A percentile compares a stretch with the other conserved stretches of the same genome.
Conservation (phyloP, 2,797 vertebrate species). For the Coluber constrictor region DNA sequence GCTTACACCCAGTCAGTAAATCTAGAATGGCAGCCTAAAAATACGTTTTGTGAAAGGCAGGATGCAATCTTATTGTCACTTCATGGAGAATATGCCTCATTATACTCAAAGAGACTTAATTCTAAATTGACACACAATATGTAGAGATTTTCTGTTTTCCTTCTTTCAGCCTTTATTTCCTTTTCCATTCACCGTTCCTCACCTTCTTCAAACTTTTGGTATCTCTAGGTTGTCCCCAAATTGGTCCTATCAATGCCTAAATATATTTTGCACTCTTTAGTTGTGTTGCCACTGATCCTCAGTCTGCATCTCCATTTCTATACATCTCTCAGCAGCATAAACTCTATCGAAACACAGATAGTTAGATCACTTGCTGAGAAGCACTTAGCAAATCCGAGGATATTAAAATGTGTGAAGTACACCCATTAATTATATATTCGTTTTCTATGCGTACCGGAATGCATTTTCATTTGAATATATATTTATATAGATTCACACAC, state of each 20-base stretch:
- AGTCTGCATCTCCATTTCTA: background rate
- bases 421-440: slow-evolving; percentile 56
- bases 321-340: background rate
- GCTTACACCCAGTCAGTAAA: background rate
- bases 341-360: slow-evolving; percentile 23
- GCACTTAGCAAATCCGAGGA: slow-evolving; percentile 14
- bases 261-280: background rate
- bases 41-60: background rate
- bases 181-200: background rate
- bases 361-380: slow-evolving; percentile 18
- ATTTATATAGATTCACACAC: no score
- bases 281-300: background rate
- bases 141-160: background rate
- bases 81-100: background rate
- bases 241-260: background rate
- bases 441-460: slow-evolving; percentile 45
- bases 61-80: background rate
- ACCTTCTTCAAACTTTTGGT: background rate
- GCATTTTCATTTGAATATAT: slow-evolving; percentile 53
- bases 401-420: slow-evolving; percentile 37
- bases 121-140: background rate
- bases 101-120: background rate
- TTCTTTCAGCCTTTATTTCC: background rate
- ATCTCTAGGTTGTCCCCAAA: background rate
- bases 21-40: background rate